Percentiles rank a stretch among this genome's conserved stretches.
These are phyloP conservation scores for Trichacis sp. DNA, from an alignment of 2,888 invertebrate species.

Conservation along the genomic window DNA sequence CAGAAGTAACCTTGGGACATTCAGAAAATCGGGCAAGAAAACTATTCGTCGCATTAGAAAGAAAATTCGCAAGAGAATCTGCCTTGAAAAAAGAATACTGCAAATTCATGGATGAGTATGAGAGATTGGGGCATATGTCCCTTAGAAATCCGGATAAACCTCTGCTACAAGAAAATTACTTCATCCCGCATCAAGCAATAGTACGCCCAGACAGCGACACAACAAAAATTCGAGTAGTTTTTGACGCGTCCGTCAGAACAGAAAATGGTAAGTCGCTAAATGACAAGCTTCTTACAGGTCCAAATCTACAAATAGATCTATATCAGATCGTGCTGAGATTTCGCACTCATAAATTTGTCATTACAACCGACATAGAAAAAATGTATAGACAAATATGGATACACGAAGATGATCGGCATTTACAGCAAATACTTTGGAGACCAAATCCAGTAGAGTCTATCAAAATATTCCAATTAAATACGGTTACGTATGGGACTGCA, in stretches of 20 bases:
- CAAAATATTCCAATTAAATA: conserved; percentile 15
- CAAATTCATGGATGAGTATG: conserved; percentile 31
- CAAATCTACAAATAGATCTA: conserved; percentile 16
- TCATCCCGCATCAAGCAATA: conserved; percentile 49
- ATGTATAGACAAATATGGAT: conserved; percentile 35
- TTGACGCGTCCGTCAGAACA: conserved; percentile 35
- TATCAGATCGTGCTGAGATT: conserved; percentile 15
- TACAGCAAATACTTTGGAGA: conserved; percentile 29
- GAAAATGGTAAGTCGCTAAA: conserved; percentile 28
- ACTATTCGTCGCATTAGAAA: not conserved
- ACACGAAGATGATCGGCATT: conserved; percentile 18
- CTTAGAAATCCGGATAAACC: not conserved
- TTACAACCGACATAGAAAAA: conserved; percentile 29
- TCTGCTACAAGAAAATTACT: conserved; percentile 20
- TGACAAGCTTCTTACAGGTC: conserved; percentile 25
- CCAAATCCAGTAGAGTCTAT: conserved; percentile 1
- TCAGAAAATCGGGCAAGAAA: not conserved
- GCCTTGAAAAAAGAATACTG: conserved; percentile 16
- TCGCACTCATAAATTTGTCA: conserved; percentile 20
- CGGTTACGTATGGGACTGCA: conserved; percentile 29
- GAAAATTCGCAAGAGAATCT: conserved; percentile 8
- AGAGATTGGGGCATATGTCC: conserved; percentile 23
- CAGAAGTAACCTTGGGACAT: conserved; percentile 10
- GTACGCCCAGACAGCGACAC: conserved; percentile 21
- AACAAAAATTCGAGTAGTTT: conserved; percentile 35